A percentile compares a stretch with the other conserved stretches of the same genome.
phyloP scores from a whole-genome alignment of 2,797 vertebrate genomes.

The Notoglanidium macrostoma region DNA sequence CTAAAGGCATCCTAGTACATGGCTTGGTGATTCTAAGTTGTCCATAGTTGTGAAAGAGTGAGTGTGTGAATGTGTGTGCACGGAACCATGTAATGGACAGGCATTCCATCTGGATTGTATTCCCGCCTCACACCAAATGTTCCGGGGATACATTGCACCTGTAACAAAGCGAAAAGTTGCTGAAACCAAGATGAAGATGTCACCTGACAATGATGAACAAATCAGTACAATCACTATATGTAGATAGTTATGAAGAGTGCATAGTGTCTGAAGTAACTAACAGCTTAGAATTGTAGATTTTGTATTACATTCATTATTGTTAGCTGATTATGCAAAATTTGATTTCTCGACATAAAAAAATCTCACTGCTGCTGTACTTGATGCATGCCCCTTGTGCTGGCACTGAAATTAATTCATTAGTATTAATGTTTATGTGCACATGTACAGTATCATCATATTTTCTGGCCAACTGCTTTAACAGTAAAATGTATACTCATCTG shows the following conservation, averaged over 20 bases:
- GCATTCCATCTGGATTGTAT: background rate
- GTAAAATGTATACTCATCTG: background rate
- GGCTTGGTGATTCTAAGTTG: background rate
- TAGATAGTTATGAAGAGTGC: background rate
- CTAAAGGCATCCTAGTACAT: background rate
- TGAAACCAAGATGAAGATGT: background rate
- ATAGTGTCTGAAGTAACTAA: background rate
- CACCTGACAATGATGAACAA: background rate
- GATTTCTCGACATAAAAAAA: background rate
- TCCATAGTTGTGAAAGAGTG: background rate
- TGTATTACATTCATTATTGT: background rate
- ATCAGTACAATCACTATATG: background rate
- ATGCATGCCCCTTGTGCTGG: background rate
- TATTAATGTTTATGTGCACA: background rate
- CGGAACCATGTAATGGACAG: background rate
- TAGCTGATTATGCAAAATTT: background rate
- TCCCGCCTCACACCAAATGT: background rate
- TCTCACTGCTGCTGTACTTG: background rate
- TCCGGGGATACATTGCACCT: background rate
- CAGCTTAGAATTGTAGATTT: background rate
- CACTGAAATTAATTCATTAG: background rate
- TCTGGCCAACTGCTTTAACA: background rate
- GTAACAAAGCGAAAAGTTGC: background rate
- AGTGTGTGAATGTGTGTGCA: constrained; percentile 18
- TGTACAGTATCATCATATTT: background rate